These are phyloP conservation scores for Gobiocypris rarus DNA, from an alignment of 2,113 vertebrate species.

Conservation along the genomic window DNA sequence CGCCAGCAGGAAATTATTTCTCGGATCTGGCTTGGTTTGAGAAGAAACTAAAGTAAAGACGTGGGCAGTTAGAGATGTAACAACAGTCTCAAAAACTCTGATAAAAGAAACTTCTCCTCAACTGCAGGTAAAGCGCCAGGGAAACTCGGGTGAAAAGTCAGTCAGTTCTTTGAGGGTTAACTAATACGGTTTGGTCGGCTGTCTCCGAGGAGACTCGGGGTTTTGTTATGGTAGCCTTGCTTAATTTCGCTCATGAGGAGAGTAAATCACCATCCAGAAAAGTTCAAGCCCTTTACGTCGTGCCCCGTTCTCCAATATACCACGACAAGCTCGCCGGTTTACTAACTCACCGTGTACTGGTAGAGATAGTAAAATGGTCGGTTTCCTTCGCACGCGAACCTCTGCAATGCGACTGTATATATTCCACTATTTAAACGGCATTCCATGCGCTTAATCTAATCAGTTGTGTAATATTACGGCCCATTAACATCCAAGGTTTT, in stretches of 20 bases:
- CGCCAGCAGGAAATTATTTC: neutral
- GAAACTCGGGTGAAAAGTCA: neutral
- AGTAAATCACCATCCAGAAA: neutral
- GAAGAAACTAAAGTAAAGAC: neutral
- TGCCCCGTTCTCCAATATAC: neutral
- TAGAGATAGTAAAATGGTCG: conserved; percentile 73
- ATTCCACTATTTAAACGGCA: conserved; percentile 52
- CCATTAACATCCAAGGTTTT: conserved; percentile 9
- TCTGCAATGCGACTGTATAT: conserved; percentile 79
- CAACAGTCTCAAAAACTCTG: neutral
- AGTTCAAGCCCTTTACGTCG: neutral
- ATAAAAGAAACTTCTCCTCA: neutral
- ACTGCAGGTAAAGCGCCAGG: neutral
- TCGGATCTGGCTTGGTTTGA: neutral
- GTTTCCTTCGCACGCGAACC: conserved; percentile 72
- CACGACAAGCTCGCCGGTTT: conserved; percentile 54
- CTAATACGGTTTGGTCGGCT: conserved; percentile 11
- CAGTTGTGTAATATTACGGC: conserved; percentile 8
- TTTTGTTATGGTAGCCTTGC: conserved; percentile 30
- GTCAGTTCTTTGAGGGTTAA: conserved; percentile 48
- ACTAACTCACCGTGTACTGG: conserved; percentile 34
- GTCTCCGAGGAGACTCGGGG: conserved; percentile 12
- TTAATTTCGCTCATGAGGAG: neutral
- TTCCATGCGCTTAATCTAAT: conserved; percentile 18
- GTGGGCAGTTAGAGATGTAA: neutral